These are phyloP conservation scores for Odontamblyopus rebecca DNA, from an alignment of 2,797 vertebrate genomes.

Conservation along the genomic window DNA sequence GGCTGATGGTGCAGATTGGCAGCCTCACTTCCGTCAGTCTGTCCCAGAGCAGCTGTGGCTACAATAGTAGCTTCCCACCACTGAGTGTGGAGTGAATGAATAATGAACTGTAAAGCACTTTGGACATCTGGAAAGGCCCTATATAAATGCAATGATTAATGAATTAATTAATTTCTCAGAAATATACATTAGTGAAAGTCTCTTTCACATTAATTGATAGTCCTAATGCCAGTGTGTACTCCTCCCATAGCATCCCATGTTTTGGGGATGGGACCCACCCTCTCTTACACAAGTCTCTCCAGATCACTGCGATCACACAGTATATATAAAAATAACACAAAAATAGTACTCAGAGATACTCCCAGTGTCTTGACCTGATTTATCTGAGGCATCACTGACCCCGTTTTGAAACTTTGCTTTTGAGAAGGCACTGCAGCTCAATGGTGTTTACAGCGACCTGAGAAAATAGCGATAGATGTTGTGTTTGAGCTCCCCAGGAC, in stretches of 20 bases:
- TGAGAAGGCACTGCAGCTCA: slow-evolving; percentile 4
- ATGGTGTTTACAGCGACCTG: slow-evolving; percentile 10
- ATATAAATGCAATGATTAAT: no score
- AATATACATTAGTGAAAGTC: no score
- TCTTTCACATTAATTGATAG: neutral
- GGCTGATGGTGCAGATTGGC: no score
- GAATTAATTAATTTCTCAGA: no score
- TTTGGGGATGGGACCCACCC: neutral
- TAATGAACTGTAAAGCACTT: no score
- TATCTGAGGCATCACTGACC: slow-evolving; percentile 31
- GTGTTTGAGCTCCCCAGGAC: slow-evolving; percentile 12
- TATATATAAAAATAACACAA: neutral
- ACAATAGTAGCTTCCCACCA: no score
- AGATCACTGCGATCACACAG: slow-evolving; percentile 3
- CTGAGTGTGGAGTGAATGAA: no score
- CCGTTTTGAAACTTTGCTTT: slow-evolving; percentile 11
- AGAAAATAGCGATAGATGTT: slow-evolving; percentile 15
- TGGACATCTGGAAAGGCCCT: no score
- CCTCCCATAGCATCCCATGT: neutral
- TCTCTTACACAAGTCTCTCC: neutral
- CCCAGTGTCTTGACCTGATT: neutral
- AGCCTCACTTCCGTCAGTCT: no score
- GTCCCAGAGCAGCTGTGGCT: no score
- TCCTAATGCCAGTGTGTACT: neutral
- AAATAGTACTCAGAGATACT: slow-evolving; percentile 11